phyloP scores from a whole-genome alignment of 2,113 vertebrate genomes.

The Clinocottus analis region DNA sequence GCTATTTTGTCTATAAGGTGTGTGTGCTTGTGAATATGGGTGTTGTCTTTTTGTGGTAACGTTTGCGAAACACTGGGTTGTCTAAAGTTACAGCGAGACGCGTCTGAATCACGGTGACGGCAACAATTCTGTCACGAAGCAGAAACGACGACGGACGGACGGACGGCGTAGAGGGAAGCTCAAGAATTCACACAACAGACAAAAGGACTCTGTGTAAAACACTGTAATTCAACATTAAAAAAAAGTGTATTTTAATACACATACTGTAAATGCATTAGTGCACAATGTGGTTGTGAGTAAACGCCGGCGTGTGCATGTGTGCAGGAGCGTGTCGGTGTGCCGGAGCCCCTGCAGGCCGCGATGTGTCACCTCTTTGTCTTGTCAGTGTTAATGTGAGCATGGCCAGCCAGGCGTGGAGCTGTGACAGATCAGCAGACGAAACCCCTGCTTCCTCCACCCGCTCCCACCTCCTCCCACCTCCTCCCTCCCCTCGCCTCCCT shows the following conservation, averaged over 20 bases:
- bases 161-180: neutral
- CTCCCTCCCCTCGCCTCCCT: slow-evolving; percentile 12
- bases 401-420: slow-evolving; percentile 78
- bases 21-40: neutral
- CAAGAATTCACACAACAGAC: neutral
- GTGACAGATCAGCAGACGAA: slow-evolving; percentile 75
- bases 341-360: slow-evolving; percentile 67
- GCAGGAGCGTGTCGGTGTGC: slow-evolving; percentile 46
- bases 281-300: slow-evolving; percentile 37
- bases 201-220: neutral
- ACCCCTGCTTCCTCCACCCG: slow-evolving; percentile 40
- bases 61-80: slow-evolving; percentile 1
- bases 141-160: neutral
- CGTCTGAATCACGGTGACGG: neutral
- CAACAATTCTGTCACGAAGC: neutral
- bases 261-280: slow-evolving; percentile 24
- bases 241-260: neutral
- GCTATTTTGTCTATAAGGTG: neutral
- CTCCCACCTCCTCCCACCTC: slow-evolving; percentile 26
- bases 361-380: slow-evolving; percentile 82
- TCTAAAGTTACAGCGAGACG: neutral
- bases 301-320: slow-evolving; percentile 31
- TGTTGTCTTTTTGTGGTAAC: slow-evolving; percentile 1
- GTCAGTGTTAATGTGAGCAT: slow-evolving; percentile 82
- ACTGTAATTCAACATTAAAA: neutral